phyloP scores from a whole-genome alignment of 2,113 vertebrate species.

The Corythaixoides concolor region DNA sequence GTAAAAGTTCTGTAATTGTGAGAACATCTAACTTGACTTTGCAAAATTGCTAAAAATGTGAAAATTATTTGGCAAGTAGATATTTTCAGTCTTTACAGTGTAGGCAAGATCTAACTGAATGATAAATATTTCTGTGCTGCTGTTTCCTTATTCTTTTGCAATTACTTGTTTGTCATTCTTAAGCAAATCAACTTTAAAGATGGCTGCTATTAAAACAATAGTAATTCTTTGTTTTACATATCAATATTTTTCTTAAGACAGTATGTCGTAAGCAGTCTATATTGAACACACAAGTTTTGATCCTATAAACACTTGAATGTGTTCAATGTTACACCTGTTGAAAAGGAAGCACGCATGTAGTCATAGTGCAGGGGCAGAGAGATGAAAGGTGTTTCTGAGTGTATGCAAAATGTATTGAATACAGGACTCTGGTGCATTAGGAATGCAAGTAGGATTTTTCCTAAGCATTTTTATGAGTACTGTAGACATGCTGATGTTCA shows the following conservation, averaged over 20 bases:
- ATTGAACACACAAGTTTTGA: background rate
- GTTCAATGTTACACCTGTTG: background rate
- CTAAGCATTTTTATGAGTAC: background rate
- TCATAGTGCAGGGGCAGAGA: background rate
- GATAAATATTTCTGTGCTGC: background rate
- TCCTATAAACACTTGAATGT: background rate
- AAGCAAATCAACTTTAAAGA: background rate
- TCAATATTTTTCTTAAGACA: background rate
- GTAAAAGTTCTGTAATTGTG: background rate
- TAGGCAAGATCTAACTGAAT: background rate
- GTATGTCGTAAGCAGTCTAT: background rate
- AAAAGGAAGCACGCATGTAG: background rate
- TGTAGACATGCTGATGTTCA: background rate
- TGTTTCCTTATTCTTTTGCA: background rate
- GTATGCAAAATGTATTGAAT: background rate
- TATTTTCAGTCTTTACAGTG: background rate
- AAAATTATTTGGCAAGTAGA: background rate
- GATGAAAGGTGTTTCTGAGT: background rate
- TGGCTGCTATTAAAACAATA: background rate
- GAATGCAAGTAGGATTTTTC: background rate
- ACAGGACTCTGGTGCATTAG: background rate
- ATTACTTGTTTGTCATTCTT: background rate
- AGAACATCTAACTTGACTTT: background rate
- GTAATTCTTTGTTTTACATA: rapidly evolving
- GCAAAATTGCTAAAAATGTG: background rate